phyloP scores from a whole-genome alignment of 1,140 invertebrate genomes.

The Aricia agestis region DNA sequence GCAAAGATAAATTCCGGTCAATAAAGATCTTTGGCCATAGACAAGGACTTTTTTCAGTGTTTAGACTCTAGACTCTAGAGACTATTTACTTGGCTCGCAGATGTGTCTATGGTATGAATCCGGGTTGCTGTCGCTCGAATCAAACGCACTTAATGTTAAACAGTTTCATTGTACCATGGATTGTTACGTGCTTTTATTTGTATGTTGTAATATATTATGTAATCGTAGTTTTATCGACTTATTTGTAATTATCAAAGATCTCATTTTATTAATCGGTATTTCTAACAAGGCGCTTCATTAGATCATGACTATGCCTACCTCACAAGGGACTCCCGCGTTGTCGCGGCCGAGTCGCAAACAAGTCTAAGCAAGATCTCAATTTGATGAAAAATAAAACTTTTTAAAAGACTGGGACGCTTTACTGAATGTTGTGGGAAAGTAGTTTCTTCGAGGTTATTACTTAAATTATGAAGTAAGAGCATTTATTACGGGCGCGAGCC shows the following conservation, averaged over 20 bases:
- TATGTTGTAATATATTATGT: slow-evolving; percentile 74
- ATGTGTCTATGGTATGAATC: not conserved
- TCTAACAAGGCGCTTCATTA: slow-evolving; percentile 76
- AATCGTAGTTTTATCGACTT: slow-evolving; percentile 74
- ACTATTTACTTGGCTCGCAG: not conserved
- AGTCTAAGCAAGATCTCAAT: slow-evolving; percentile 75
- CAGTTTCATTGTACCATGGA: slow-evolving; percentile 67
- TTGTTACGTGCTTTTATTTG: slow-evolving; percentile 57
- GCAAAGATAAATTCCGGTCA: no score
- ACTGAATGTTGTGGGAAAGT: slow-evolving; percentile 76
- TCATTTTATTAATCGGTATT: slow-evolving; percentile 77
- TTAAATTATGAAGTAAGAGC: slow-evolving; percentile 74
- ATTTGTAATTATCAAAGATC: slow-evolving; percentile 76
- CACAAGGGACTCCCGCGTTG: slow-evolving; percentile 62
- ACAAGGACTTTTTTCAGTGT: no score
- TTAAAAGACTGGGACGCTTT: slow-evolving; percentile 76
- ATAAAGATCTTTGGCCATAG: no score
- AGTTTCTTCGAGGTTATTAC: slow-evolving; percentile 74
- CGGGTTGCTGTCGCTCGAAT: slow-evolving; percentile 5
- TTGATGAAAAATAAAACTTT: slow-evolving; percentile 74
- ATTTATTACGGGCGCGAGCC: slow-evolving; percentile 63
- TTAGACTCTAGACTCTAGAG: no score
- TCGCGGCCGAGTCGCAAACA: slow-evolving; percentile 52
- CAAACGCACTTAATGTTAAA: slow-evolving; percentile 26
- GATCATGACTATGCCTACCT: slow-evolving; percentile 76